Percentiles rank a stretch among this genome's conserved stretches.
Conservation (phyloP, 2,113 vertebrate species). For the Delphinus delphis region DNA sequence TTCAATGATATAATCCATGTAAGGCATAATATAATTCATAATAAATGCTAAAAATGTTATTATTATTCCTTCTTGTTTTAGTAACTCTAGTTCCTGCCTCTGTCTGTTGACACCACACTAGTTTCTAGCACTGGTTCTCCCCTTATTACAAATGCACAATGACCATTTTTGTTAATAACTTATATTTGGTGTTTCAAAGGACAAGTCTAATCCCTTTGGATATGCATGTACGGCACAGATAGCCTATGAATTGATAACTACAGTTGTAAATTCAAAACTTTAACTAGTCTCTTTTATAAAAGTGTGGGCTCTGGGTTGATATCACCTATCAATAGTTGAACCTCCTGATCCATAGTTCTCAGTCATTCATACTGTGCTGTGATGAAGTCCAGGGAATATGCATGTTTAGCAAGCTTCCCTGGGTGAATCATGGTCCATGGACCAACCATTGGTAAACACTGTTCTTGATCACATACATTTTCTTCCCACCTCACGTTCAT, state of each 20-base stretch:
- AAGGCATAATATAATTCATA: neutral
- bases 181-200: neutral
- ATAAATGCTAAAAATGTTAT: neutral
- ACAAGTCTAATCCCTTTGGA: neutral
- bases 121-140: neutral
- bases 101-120: neutral
- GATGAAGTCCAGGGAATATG: neutral
- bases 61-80: constrained; percentile 43
- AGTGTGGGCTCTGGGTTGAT: neutral
- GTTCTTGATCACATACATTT: neutral
- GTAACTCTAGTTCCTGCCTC: neutral
- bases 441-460: neutral
- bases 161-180: constrained; percentile 6
- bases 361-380: neutral
- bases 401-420: constrained; percentile 20
- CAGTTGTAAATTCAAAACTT: constrained; percentile 14
- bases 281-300: neutral
- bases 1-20: neutral
- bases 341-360: neutral
- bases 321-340: neutral
- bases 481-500: neutral
- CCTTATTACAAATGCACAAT: neutral
- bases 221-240: neutral
- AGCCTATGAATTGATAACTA: neutral
- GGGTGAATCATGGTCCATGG: neutral